Evolutionary conservation across 2,113 vertebrate species (phyloP), one percentile per base, ranked within the genome.

Genomic region (Coreoperca whiteheadi): DNA sequence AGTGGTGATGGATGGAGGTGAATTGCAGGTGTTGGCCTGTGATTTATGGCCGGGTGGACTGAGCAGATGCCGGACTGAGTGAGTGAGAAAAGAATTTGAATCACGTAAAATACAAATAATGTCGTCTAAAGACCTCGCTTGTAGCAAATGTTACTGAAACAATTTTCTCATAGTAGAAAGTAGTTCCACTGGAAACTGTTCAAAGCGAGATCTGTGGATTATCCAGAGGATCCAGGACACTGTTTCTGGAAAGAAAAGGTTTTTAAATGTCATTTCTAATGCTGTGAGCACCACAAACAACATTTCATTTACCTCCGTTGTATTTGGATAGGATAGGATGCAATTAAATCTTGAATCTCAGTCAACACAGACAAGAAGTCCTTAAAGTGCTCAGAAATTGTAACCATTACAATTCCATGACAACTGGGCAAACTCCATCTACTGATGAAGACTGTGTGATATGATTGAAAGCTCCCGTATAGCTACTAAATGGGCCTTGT

Each of bases 1-100:
- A 48, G 46, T 11, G 8, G 34, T 89, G 91, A 92, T 79, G 56
- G 87, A 90, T 84, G 65, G 63, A 57, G 81, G 65, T 25, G 79
- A 83, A 76, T 91, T 74, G 87, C 56, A 88, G 77, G 63, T 70
- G 67, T 60, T 67, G 51, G 66, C 57, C 23, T 21, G 77, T 81
- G 83, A 90, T 72, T 64, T 67, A 88, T 82, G 77, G n/a, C 21
- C 46, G 39, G 74, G 46, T 30, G 54, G 54, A 79, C 56, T 16
- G 53, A 81, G 34, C 51, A 59, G 72, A 57, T 56, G 61, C 77
- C 15, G 39, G 57, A 63, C 30, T 32, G 63, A 87, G 23, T 7
- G 63, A 74, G 41, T 48, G 72, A 82, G 79, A 28, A 61, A 14
- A 64, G 60, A 54, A 60, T 65, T 59, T 14, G 50, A 77, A 80